Evolutionary conservation across 2,888 invertebrate genomes (phyloP).

Genomic region (Thyatira batis): DNA sequence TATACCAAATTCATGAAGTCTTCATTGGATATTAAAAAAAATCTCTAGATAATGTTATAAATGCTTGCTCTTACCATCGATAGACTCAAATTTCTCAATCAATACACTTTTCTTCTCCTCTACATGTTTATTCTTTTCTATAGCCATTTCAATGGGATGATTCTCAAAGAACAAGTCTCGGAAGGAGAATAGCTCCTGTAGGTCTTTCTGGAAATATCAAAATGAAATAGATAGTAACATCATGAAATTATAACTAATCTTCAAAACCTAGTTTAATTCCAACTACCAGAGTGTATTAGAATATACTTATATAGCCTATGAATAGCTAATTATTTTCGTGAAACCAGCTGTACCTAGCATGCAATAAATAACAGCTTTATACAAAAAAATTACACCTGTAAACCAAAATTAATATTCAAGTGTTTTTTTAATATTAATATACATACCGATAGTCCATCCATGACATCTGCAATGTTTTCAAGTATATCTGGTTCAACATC

Average conservation of each 20-base stretch:
- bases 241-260: too few species aligned
- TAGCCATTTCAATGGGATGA: slow-evolving; percentile 86
- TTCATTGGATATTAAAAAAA: slow-evolving; percentile 24
- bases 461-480: slow-evolving; percentile 54
- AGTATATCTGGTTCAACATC: slow-evolving; percentile 52
- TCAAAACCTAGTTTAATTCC: too few species aligned
- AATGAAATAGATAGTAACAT: too few species aligned
- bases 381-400: too few species aligned
- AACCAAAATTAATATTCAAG: too few species aligned
- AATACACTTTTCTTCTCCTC: slow-evolving; percentile 84
- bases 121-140: slow-evolving; percentile 84
- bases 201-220: slow-evolving; percentile 81
- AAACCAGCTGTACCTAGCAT: too few species aligned
- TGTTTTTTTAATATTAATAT: neutral
- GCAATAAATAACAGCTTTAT: too few species aligned
- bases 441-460: slow-evolving; percentile 57
- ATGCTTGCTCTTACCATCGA: slow-evolving; percentile 80
- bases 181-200: slow-evolving; percentile 85
- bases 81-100: slow-evolving; percentile 83
- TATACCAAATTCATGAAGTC: too few species aligned
- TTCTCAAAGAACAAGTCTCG: slow-evolving; percentile 91
- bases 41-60: slow-evolving; percentile 4
- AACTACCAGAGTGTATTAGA: too few species aligned
- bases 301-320: too few species aligned
- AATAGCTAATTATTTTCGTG: too few species aligned